Evolutionary conservation across 2,888 invertebrate species (phyloP).

Genomic region (Nasonovia ribisnigri): DNA sequence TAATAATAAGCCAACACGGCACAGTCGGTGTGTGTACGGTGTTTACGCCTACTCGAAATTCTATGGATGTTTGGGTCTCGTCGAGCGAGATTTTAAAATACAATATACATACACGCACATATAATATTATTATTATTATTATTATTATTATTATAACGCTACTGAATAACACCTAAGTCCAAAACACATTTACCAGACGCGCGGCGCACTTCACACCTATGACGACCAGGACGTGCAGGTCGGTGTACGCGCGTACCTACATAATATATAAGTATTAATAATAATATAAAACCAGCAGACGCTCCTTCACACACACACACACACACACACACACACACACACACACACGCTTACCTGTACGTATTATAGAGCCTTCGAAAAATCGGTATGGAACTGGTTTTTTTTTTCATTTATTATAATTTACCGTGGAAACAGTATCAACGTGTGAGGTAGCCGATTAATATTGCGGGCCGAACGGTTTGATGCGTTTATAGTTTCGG

Average conservation of each 20-base stretch:
- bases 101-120: not conserved
- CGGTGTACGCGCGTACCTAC: constrained; percentile 2
- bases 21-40: not conserved
- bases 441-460: constrained; percentile 62
- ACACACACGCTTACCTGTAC: not conserved
- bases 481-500: not conserved
- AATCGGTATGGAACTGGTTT: constrained; percentile 55
- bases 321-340: not conserved
- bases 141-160: constrained; percentile 22
- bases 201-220: constrained; percentile 60
- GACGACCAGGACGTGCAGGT: not conserved
- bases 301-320: not conserved
- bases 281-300: not conserved
- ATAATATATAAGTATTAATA: constrained; percentile 16
- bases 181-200: constrained; percentile 50
- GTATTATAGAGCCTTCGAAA: not conserved
- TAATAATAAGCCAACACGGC: constrained; percentile 51
- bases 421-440: constrained; percentile 48
- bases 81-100: constrained; percentile 45
- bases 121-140: not conserved
- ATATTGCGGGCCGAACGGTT: constrained; percentile 17
- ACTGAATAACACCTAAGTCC: constrained; percentile 56
- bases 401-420: constrained; percentile 34
- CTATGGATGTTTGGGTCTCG: constrained; percentile 26
- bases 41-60: constrained; percentile 62